Evolutionary conservation across 2,797 vertebrate species (phyloP).

Genomic region (Pitangus sulphuratus): DNA sequence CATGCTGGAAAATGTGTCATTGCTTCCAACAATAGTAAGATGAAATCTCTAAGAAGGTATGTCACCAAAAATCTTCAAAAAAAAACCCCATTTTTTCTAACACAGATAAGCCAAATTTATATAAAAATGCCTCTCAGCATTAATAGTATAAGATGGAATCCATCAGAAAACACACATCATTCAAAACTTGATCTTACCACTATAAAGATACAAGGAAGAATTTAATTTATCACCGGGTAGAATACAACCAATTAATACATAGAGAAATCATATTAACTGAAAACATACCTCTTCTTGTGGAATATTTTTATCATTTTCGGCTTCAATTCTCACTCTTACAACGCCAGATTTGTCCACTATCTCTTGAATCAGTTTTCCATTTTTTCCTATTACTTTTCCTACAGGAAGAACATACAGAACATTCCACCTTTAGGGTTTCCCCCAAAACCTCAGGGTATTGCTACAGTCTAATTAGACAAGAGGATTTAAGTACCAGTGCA

Average conservation of each 20-base stretch:
- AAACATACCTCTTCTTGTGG: constrained; percentile 89
- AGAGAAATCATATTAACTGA: constrained; percentile 1
- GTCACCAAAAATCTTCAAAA: background rate
- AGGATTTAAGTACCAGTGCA: background rate
- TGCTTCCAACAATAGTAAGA: background rate
- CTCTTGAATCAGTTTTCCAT: constrained; percentile 98
- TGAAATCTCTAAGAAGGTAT: background rate
- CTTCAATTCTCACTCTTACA: constrained; percentile 96
- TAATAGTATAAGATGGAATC: background rate
- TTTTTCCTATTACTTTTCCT: constrained; percentile 99
- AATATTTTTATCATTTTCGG: constrained; percentile 95
- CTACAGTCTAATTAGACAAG: background rate
- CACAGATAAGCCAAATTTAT: background rate
- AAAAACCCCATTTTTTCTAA: background rate
- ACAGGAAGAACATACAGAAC: constrained; percentile 53
- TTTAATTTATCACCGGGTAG: background rate
- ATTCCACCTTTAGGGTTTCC: background rate
- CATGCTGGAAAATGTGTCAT: background rate
- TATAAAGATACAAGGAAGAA: background rate
- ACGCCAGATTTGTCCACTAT: constrained; percentile 99
- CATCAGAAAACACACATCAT: background rate
- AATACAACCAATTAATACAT: background rate
- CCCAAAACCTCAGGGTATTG: background rate
- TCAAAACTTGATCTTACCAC: background rate
- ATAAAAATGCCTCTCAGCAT: background rate